These are phyloP conservation scores for Resseliella maxima DNA, from an alignment of 2,888 invertebrate genomes.

Conservation along the genomic window DNA sequence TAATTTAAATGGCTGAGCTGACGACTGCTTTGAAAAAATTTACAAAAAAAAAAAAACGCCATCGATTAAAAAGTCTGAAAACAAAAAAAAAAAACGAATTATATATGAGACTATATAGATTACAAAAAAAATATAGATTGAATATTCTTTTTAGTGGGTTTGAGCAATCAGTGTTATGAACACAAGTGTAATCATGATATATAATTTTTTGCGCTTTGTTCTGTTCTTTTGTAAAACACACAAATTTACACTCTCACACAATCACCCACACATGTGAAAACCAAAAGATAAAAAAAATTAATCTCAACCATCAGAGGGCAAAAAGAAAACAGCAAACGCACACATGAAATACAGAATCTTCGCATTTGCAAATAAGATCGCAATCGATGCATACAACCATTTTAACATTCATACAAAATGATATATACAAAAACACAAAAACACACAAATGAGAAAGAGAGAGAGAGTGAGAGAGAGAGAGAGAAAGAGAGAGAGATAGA, in stretches of 20 bases:
- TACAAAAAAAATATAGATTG: not conserved
- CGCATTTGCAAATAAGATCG: not conserved
- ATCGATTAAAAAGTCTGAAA: too few species aligned
- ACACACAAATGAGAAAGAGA: too few species aligned
- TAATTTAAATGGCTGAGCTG: too few species aligned
- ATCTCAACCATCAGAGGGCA: not conserved
- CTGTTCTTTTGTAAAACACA: not conserved
- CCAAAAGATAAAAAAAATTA: too few species aligned
- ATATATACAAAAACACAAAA: too few species aligned
- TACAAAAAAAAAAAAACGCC: too few species aligned
- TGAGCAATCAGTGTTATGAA: not conserved
- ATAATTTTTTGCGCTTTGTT: not conserved
- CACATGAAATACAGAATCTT: not conserved
- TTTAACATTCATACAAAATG: not conserved
- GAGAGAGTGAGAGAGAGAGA: too few species aligned
- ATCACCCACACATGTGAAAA: not conserved
- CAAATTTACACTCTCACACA: not conserved
- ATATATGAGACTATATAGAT: not conserved
- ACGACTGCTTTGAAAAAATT: too few species aligned
- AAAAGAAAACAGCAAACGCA: not conserved
- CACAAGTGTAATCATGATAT: not conserved
- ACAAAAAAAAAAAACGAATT: too few species aligned
- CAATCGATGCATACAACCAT: not conserved
- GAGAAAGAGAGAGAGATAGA: too few species aligned
- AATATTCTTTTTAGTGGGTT: not conserved